Evolutionary conservation across 2,113 vertebrate species (phyloP).

Genomic region (Oncorhynchus mykiss): DNA sequence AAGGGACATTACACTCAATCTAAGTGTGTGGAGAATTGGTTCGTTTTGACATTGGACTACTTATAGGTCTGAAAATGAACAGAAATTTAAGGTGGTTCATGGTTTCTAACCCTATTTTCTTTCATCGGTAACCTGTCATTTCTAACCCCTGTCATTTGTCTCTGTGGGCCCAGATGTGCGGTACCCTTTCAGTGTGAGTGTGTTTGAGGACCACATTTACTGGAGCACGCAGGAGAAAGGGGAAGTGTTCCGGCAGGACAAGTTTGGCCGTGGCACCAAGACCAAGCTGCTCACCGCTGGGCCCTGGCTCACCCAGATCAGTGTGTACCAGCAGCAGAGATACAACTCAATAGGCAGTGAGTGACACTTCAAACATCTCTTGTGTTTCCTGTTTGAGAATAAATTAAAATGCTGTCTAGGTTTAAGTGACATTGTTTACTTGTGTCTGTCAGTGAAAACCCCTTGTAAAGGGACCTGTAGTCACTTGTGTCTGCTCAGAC

Average conservation of each 20-base stretch:
- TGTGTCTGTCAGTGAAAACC: slow-evolving; percentile 57
- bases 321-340: slow-evolving; percentile 72
- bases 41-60: no score
- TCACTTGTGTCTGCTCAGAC: slow-evolving; percentile 70
- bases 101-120: neutral
- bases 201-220: slow-evolving; percentile 72
- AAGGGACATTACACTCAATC: no score
- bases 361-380: slow-evolving; percentile 1
- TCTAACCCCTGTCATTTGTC: neutral
- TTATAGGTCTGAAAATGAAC: no score
- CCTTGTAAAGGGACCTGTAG: slow-evolving; percentile 72
- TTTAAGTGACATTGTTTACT: neutral
- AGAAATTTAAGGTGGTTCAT: neutral
- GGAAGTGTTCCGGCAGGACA: slow-evolving; percentile 71
- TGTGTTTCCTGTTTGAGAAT: neutral
- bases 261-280: slow-evolving; percentile 65
- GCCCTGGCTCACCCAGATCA: slow-evolving; percentile 70
- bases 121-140: neutral
- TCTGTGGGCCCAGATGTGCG: slow-evolving; percentile 52
- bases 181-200: slow-evolving; percentile 68
- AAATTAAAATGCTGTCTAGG: neutral
- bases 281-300: slow-evolving; percentile 65
- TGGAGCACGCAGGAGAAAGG: slow-evolving; percentile 73
- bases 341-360: slow-evolving; percentile 66
- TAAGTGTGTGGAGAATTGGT: no score